Conservation (phyloP, 2,888 invertebrate species). For the Cabera pusaria region DNA sequence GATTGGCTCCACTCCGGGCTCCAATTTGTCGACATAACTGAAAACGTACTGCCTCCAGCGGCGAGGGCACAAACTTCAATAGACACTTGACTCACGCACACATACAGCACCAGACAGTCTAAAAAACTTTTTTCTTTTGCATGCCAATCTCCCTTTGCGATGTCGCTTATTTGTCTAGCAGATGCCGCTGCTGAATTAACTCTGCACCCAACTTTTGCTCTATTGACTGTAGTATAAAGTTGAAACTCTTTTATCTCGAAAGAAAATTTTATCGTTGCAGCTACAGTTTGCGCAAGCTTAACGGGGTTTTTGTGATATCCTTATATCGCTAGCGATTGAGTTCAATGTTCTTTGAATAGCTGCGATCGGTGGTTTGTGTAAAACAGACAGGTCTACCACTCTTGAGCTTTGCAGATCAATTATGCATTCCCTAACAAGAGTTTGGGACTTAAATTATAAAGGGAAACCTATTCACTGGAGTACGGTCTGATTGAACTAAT, state of each 20-base stretch:
- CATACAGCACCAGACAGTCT: conserved; percentile 34
- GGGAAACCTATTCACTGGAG: conserved; percentile 37
- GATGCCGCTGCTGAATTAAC: conserved; percentile 11
- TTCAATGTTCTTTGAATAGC: conserved; percentile 20
- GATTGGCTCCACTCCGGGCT: conserved; percentile 16
- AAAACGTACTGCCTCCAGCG: conserved; percentile 12
- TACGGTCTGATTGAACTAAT: conserved; percentile 41
- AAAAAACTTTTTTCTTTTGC: conserved; percentile 38
- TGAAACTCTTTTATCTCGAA: conserved; percentile 24
- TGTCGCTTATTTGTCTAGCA: conserved; percentile 42
- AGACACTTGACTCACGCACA: conserved; percentile 31
- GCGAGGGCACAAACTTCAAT: conserved; percentile 29
- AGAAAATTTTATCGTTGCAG: conserved; percentile 19
- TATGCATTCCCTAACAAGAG: conserved; percentile 57
- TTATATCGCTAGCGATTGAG: conserved; percentile 16
- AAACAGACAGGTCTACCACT: conserved; percentile 39
- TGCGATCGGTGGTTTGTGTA: conserved; percentile 16
- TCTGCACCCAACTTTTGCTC: conserved; percentile 15
- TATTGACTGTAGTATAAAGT: conserved; percentile 28
- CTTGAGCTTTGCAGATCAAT: conserved; percentile 52
- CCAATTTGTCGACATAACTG: conserved; percentile 22
- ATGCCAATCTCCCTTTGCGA: conserved; percentile 40
- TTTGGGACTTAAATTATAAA: conserved; percentile 53
- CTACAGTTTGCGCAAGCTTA: conserved; percentile 11
- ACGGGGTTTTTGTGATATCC: conserved; percentile 1